Evolutionary conservation across 2,797 vertebrate species (phyloP), one percentile per base, ranked within the genome.

Genomic region (Acipenser oxyrinchus): DNA sequence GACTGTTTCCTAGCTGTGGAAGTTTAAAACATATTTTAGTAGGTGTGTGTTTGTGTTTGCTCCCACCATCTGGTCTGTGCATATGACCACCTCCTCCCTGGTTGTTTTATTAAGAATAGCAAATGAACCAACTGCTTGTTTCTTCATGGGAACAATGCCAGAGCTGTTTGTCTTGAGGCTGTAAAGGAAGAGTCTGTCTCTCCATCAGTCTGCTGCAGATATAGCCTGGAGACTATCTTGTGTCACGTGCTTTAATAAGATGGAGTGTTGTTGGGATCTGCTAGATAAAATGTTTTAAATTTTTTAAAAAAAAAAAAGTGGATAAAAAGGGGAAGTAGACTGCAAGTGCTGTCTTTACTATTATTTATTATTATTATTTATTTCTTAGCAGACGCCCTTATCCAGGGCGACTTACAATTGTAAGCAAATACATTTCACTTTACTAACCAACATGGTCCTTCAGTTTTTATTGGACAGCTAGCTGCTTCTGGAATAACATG

Each of bases 131-230:
- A 9, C 9, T 55, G 52, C n/a, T 10, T n/a, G 9, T 55, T 55
- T 55, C 52, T 7, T 55, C 52, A n/a, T 55, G 52, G n/a, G 9
- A 37, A 37, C 23, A 37, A 37, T 2, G 2, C 52, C 52, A 55
- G 52, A 10, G 52, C 52, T 55, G 52, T n/a, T 55, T 55, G 52
- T 55, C 52, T 51, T 12, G 49, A 64, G 69, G 66, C 70, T 68
- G 11, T 63, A 68, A 60, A 64, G 71, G 68, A 70, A 69, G 68
- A 73, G 70, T 67, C 69, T 53, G 71, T 73, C 51, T 70, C 68
- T 72, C 57, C 71, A 49, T 73, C 68, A 68, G 66, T 73, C 65
- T 72, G 71, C 64, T 66, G 61, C 53, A 63, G 60, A 51, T 67
- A 60, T 64, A 57, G 15, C 51, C 23, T 51, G 37, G 58, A 49